phyloP scores from a whole-genome alignment of 1,140 invertebrate genomes.

The Zaprionus camerounensis region DNA sequence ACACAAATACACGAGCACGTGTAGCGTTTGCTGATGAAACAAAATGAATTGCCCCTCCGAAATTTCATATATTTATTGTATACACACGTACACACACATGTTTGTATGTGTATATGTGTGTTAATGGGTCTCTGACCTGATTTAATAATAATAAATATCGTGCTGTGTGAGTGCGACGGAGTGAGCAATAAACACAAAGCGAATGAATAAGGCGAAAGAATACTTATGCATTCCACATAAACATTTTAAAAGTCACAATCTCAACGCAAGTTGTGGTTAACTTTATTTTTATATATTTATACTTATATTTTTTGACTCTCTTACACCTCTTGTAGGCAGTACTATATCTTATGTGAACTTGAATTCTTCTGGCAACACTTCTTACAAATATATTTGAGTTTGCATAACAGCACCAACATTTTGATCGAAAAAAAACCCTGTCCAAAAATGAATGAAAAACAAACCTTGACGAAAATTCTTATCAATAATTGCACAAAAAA shows the following conservation, averaged over 20 bases:
- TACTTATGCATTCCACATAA: not conserved
- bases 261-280: constrained; percentile 15
- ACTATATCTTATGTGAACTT: not conserved
- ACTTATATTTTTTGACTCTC: not conserved
- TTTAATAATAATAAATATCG: constrained; percentile 83
- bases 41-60: constrained; percentile 16
- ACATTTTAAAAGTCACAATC: constrained; percentile 8
- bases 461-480: constrained; percentile 26
- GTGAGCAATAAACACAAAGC: constrained; percentile 24
- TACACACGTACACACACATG: not conserved
- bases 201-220: constrained; percentile 7
- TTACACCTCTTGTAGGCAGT: not conserved
- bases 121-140: constrained; percentile 84
- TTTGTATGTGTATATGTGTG: constrained; percentile 49
- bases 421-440: not conserved
- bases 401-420: not conserved
- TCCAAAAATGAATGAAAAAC: constrained; percentile 6
- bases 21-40: constrained; percentile 30
- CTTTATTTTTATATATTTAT: constrained; percentile 15
- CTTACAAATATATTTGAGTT: not conserved
- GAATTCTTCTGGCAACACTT: not conserved
- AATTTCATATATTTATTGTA: constrained; percentile 22
- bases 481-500: constrained; percentile 22
- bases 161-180: constrained; percentile 28
- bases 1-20: constrained; percentile 24